Conservation (phyloP, 1,140 invertebrate genomes). For the Drosophila persimilis region DNA sequence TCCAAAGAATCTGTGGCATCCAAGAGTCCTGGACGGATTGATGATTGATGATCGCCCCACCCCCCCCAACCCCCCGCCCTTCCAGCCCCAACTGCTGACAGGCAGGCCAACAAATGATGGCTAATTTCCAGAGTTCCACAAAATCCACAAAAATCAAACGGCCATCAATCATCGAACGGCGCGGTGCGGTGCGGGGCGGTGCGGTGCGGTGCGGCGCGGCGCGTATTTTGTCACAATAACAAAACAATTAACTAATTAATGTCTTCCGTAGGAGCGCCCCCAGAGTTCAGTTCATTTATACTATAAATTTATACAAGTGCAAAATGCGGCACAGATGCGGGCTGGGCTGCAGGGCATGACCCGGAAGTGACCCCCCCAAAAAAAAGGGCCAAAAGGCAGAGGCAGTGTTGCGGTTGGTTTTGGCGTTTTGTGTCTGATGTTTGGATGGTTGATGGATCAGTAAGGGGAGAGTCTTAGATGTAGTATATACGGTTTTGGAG, state of each 20-base stretch:
- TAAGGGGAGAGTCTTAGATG: too few species aligned
- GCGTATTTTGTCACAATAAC: conserved; percentile 53
- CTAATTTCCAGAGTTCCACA: conserved; percentile 31
- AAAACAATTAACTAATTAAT: conserved; percentile 54
- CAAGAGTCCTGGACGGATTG: too few species aligned
- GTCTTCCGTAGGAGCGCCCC: conserved; percentile 16
- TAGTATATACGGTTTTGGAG: too few species aligned
- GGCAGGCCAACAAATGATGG: conserved; percentile 51
- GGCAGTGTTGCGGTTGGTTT: too few species aligned
- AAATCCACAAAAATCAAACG: conserved; percentile 37
- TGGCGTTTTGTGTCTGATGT: too few species aligned
- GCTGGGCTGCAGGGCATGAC: too few species aligned
- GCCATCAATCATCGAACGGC: conserved; percentile 47
- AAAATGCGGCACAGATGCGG: not conserved
- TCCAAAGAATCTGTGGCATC: too few species aligned
- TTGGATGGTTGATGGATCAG: too few species aligned
- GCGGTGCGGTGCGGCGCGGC: too few species aligned
- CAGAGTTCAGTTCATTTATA: conserved; percentile 3
- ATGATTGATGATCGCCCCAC: conserved; percentile 17
- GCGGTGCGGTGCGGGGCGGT: too few species aligned
- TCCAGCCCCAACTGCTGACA: conserved; percentile 34
- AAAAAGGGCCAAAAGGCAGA: too few species aligned
- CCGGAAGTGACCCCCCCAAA: too few species aligned
- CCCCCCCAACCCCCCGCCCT: not conserved
- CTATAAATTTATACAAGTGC: not conserved